phyloP scores from a whole-genome alignment of 2,888 invertebrate genomes.

The Cistogaster globosa region DNA sequence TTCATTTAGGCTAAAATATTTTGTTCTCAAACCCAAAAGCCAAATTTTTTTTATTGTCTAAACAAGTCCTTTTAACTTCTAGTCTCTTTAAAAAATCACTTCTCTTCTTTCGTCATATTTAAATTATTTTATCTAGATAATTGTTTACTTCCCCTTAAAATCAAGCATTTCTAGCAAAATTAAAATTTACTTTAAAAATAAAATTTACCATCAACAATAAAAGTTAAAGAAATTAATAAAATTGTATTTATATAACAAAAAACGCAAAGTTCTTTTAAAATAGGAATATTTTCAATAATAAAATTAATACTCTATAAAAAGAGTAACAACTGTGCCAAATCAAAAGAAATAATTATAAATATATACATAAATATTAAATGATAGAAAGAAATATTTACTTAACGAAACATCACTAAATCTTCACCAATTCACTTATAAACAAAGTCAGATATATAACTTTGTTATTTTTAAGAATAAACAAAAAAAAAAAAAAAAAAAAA shows the following conservation, averaged over 20 bases:
- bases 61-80: constrained; percentile 13
- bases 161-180: constrained; percentile 71
- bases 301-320: constrained; percentile 58
- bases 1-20: not conserved
- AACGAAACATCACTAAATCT: constrained; percentile 57
- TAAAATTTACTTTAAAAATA: constrained; percentile 18
- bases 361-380: constrained; percentile 30
- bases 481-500: too few species aligned
- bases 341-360: constrained; percentile 59
- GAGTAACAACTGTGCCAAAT: constrained; percentile 74
- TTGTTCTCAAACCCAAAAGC: not conserved
- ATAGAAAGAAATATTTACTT: constrained; percentile 46
- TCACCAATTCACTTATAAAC: constrained; percentile 54
- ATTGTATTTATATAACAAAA: too few species aligned
- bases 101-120: not conserved
- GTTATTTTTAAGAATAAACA: not conserved
- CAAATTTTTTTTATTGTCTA: not conserved
- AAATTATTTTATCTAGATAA: not conserved
- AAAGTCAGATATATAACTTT: constrained; percentile 47
- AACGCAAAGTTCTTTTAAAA: constrained; percentile 22
- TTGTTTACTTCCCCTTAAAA: constrained; percentile 26
- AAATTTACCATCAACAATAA: too few species aligned
- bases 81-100: constrained; percentile 11
- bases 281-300: constrained; percentile 26
- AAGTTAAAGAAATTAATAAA: too few species aligned